A percentile compares a stretch with the other conserved stretches of the same genome.
Conservation (phyloP, 2,797 vertebrate species). For the Craterocephalus amniculus region DNA sequence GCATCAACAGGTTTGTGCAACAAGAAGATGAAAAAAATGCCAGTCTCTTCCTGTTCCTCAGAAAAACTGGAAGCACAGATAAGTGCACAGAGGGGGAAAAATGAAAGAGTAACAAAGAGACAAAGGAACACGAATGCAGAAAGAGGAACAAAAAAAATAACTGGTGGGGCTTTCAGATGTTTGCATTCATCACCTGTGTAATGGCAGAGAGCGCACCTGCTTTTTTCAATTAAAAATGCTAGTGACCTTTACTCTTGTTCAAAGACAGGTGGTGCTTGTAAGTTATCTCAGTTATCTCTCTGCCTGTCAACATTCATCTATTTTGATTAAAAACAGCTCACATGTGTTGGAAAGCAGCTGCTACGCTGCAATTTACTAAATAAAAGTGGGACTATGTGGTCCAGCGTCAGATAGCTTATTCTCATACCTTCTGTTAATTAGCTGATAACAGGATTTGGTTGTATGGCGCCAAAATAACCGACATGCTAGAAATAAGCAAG, state of each 20-base stretch:
- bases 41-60: constrained; percentile 51
- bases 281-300: not conserved
- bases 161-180: constrained; percentile 14
- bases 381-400: not conserved
- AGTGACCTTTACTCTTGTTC: not conserved
- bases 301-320: not conserved
- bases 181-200: constrained; percentile 36
- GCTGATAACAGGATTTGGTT: constrained; percentile 12
- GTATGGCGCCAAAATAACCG: constrained; percentile 5
- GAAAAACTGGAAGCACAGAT: constrained; percentile 46
- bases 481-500: not conserved
- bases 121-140: constrained; percentile 22
- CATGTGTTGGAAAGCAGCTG: not conserved
- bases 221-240: constrained; percentile 48
- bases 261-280: not conserved
- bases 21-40: constrained; percentile 36
- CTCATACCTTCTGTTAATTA: not conserved
- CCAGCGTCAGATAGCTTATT: constrained; percentile 5
- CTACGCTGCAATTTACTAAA: not conserved
- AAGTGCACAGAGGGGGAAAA: constrained; percentile 3
- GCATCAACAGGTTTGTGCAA: constrained; percentile 48
- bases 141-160: constrained; percentile 41
- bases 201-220: constrained; percentile 11
- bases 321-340: not conserved
- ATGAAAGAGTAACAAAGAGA: not conserved